phyloP scores from a whole-genome alignment of 2,113 vertebrate genomes.

The Vanacampus margaritifer region DNA sequence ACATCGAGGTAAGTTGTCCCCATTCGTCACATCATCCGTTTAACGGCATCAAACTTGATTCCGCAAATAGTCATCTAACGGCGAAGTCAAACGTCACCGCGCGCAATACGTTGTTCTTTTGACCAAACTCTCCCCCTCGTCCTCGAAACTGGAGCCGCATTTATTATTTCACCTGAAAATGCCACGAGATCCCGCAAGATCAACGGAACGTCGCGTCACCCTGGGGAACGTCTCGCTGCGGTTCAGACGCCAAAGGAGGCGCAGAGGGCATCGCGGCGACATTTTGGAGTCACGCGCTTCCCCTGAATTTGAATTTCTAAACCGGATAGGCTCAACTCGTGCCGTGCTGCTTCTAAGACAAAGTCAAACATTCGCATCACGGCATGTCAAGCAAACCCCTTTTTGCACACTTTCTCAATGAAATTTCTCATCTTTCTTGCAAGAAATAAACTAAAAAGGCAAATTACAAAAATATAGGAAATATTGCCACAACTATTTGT shows the following conservation, averaged over 20 bases:
- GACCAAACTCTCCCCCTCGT: slow-evolving; percentile 19
- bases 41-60: slow-evolving; percentile 10
- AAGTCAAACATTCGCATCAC: background rate
- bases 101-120: slow-evolving; percentile 14
- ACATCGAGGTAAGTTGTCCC: slow-evolving; percentile 22
- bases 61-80: slow-evolving; percentile 1
- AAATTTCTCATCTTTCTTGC: too few species aligned
- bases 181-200: slow-evolving; percentile 42
- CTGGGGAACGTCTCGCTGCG: slow-evolving; percentile 9
- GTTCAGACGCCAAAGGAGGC: slow-evolving; percentile 4
- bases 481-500: too few species aligned
- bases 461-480: too few species aligned
- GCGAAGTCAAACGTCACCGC: background rate
- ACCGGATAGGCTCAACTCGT: background rate
- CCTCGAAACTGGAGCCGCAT: slow-evolving; percentile 39
- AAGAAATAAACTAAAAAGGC: too few species aligned
- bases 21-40: slow-evolving; percentile 29
- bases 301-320: slow-evolving; percentile 20
- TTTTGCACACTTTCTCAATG: too few species aligned
- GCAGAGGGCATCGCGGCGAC: slow-evolving; percentile 29
- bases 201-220: slow-evolving; percentile 18
- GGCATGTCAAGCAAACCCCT: too few species aligned
- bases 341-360: background rate
- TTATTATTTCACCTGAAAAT: slow-evolving; percentile 49
- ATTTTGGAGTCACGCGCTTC: slow-evolving; percentile 31